Evolutionary conservation across 2,888 invertebrate species (phyloP), one percentile per base, ranked within the genome.

Genomic region (Erebia aethiops): DNA sequence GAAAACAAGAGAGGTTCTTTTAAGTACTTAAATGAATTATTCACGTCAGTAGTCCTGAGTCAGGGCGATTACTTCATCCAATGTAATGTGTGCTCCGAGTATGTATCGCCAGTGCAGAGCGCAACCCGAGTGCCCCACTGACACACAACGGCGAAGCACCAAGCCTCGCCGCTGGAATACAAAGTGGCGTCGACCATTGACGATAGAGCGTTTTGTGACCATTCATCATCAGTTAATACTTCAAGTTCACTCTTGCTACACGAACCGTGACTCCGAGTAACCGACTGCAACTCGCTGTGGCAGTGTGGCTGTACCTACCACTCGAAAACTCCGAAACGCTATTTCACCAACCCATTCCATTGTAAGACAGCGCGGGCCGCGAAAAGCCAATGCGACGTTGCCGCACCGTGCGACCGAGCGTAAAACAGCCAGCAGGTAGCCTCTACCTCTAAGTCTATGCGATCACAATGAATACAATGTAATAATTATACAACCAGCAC

Each of bases 371-470:
- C 87, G 88, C 35, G 35, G 35, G 35, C 35, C 35, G 35, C 90
- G 86, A 90, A 90, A 88, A 87, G 84, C 84, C 80, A 86, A 85
- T 84, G 92, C 92, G 91, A 84, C 91, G 92, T 93, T 93, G 92
- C 92, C 92, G 86, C 86, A 86, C 87, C 89, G 92, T 89, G 89
- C 92, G 85, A 79, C 85, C 85, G 87, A 88, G 85, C 88, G 86
- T 86, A 87, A 87, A 13, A 21, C 21, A 26, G 21, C 56, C 21
- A 85, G 84, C 89, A 89, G 89, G 90, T 89, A 90, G 91, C 84
- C 85, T 75, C 69, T 71, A 69, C 69, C 64, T 73, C 74, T 71
- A 2, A 49, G 65, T 87, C 88, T 88, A 82, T 84, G 87, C 82
- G 77, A 57, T 57, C 71, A 87, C 86, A 84, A 86, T 87, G 86